phyloP scores from a whole-genome alignment of 2,113 vertebrate species.

The Gnathonemus echidnorhynchus region DNA sequence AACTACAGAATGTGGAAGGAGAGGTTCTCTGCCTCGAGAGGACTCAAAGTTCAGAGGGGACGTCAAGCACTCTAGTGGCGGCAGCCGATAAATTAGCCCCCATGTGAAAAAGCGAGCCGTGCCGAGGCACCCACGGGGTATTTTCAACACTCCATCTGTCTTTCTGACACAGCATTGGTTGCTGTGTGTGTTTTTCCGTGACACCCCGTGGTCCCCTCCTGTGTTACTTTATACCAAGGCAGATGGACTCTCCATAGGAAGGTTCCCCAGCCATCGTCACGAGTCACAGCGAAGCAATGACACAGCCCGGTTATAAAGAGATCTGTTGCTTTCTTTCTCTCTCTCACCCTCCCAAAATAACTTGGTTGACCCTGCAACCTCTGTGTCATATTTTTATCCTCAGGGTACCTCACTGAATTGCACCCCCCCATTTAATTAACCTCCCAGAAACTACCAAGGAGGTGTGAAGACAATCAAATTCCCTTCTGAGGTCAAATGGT shows the following conservation, averaged over 20 bases:
- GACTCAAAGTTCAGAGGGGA: background rate
- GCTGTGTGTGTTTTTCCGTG: constrained; percentile 26
- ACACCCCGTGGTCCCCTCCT: constrained; percentile 29
- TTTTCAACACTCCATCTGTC: constrained; percentile 25
- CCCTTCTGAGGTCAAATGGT: background rate
- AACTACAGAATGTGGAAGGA: background rate
- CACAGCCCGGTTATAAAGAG: constrained; percentile 14
- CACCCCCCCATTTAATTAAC: background rate
- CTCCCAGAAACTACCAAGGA: background rate
- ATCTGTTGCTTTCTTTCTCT: constrained; percentile 13
- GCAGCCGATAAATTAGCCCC: constrained; percentile 7
- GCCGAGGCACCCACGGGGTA: constrained; percentile 1
- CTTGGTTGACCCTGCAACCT: constrained; percentile 18
- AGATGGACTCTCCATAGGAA: constrained; percentile 16
- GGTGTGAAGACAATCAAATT: background rate
- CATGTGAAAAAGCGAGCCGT: background rate
- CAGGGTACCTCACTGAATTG: background rate
- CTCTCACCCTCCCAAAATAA: constrained; percentile 22
- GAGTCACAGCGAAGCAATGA: constrained; percentile 15
- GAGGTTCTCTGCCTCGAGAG: background rate
- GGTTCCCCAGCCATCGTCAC: constrained; percentile 3
- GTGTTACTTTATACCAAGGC: constrained; percentile 32
- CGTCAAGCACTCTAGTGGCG: background rate
- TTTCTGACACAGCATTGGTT: constrained; percentile 18
- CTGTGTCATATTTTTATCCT: background rate